Conservation (phyloP, 2,113 vertebrate species). For the Oncorhynchus clarkii region DNA sequence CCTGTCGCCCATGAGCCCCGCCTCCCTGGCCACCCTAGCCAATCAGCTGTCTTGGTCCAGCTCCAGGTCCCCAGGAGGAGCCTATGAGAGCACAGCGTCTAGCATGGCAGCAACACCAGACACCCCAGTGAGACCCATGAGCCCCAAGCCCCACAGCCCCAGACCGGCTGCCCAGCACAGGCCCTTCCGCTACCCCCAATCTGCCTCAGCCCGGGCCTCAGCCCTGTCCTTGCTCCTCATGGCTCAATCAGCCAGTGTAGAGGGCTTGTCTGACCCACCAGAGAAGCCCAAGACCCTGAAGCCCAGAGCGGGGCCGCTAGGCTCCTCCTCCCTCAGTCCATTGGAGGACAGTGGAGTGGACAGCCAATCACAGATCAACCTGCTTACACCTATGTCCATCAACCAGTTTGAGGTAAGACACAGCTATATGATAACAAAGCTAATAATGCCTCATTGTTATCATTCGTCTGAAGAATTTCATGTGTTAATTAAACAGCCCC, state of each 20-base stretch:
- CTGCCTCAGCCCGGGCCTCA: conserved; percentile 45
- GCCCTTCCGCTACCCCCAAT: conserved; percentile 61
- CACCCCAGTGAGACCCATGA: conserved; percentile 78
- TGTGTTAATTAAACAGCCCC: background rate
- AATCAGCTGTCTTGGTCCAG: conserved; percentile 33
- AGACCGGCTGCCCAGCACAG: conserved; percentile 57
- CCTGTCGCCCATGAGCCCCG: conserved; percentile 47
- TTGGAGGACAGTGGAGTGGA: conserved; percentile 67
- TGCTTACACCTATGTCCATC: conserved; percentile 66
- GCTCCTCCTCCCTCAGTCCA: conserved; percentile 71
- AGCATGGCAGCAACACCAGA: conserved; percentile 23
- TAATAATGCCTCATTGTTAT: background rate
- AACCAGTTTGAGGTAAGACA: conserved; percentile 80
- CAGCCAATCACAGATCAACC: conserved; percentile 66
- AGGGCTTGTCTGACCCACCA: conserved; percentile 63
- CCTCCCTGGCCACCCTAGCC: conserved; percentile 27
- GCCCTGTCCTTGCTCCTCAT: conserved; percentile 73
- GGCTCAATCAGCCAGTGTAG: conserved; percentile 64
- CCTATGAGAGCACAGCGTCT: conserved; percentile 41
- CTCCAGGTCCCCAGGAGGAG: conserved; percentile 48
- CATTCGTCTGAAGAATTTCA: background rate
- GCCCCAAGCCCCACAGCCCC: conserved; percentile 81
- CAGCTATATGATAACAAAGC: background rate
- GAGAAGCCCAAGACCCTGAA: conserved; percentile 75
- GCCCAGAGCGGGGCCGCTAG: conserved; percentile 68